These are phyloP conservation scores for Wasmannia auropunctata DNA, from an alignment of 1,140 invertebrate species.

Conservation along the genomic window DNA sequence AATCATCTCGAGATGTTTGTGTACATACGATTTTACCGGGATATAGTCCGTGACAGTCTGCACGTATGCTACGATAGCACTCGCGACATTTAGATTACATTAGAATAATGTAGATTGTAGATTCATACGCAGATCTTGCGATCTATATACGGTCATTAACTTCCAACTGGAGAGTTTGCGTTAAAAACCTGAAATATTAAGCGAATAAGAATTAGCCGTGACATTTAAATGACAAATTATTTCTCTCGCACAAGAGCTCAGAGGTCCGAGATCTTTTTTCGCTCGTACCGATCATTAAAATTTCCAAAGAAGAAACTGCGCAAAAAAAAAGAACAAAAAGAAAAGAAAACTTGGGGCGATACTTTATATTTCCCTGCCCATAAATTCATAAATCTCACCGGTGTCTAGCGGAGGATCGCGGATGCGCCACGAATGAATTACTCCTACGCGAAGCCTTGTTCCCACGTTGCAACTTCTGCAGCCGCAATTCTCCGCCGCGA, in stretches of 20 bases:
- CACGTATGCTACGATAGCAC: neutral
- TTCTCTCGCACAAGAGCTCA: neutral
- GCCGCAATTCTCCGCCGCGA: neutral
- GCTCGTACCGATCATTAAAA: neutral
- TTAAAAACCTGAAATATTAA: conserved; percentile 22
- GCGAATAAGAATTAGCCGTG: neutral
- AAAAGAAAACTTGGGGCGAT: neutral
- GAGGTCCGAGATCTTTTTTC: neutral
- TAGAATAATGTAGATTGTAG: neutral
- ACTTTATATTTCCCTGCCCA: neutral
- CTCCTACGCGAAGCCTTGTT: conserved; percentile 35
- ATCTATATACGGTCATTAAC: neutral
- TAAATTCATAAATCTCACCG: neutral
- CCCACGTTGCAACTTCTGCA: conserved; percentile 1
- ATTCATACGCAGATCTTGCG: neutral
- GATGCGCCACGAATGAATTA: conserved; percentile 26
- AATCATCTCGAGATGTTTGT: neutral
- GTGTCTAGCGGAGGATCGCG: neutral
- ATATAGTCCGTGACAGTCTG: neutral
- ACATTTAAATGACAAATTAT: conserved; percentile 1
- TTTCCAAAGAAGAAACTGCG: too few species aligned
- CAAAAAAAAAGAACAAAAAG: neutral
- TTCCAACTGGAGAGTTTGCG: neutral
- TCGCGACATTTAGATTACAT: neutral
- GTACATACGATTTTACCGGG: neutral